Evolutionary conservation across 2,888 invertebrate genomes (phyloP), one percentile per base, ranked within the genome.

Genomic region (Himalopsyche japonica): DNA sequence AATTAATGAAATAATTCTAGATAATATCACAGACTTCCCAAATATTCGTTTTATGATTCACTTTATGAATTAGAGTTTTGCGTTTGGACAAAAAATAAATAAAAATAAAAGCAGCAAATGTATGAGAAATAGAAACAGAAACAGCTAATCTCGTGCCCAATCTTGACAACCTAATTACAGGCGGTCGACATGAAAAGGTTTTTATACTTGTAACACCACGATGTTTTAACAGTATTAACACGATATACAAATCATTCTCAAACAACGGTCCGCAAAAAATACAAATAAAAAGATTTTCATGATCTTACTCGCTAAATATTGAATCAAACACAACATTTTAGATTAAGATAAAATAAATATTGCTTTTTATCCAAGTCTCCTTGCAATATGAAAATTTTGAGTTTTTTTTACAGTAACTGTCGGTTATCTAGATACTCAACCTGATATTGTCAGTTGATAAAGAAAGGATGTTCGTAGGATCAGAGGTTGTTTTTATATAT

Each of bases 151-250:
- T 84, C 37, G 37, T 79, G 30, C 20, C 84, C 80, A 64, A 87
- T 87, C 87, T 86, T 85, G 87, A 87, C 87, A 85, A 81, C 77
- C 84, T 87, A 87, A 87, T 87, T 87, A 87, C 83, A 82, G 85
- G 81, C 86, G 84, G 86, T 70, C 84, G 43, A 86, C 84, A 85
- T 84, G 85, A 85, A 86, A 83, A 86, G 86, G 82, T 76, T 82
- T 82, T 81, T 81, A 78, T 79, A 27, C 79, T 79, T 47, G 48
- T 76, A 83, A 83, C 79, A 57, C 76, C 32, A 76, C 47, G 30
- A 79, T 48, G 49, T 49, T 48, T 47, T 81, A 43, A 64, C 48
- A 48, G 82, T 34, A 83, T 83, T 83, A 83, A 83, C 83, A 83
- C 83, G 83, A 80, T 83, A 83, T 80, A 76, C 79, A 64, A 82